Percentiles rank a stretch among this genome's conserved stretches.
These are phyloP conservation scores for Ophioninae sp. DNA, from an alignment of 2,888 invertebrate species.

Conservation along the genomic window DNA sequence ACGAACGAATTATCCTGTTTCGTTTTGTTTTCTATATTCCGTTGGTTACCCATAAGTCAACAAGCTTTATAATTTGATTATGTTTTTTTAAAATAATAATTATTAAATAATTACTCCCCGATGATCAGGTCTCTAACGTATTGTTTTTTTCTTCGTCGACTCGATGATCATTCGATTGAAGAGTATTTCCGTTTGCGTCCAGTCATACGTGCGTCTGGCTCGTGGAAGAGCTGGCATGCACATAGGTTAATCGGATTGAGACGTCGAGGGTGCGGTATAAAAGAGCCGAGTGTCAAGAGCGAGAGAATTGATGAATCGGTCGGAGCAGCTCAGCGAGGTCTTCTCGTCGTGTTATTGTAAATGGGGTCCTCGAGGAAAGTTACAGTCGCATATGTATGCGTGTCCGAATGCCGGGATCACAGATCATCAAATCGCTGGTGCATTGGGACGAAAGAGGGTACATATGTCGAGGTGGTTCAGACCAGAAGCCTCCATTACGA, in stretches of 20 bases:
- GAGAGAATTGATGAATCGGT: conserved; percentile 50
- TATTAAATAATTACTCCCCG: neutral
- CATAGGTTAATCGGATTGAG: conserved; percentile 67
- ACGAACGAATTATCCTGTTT: neutral
- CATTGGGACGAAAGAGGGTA: conserved; percentile 75
- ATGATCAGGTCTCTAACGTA: neutral
- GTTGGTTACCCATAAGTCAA: neutral
- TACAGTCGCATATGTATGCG: neutral
- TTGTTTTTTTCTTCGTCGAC: neutral
- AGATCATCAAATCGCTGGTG: conserved; percentile 77
- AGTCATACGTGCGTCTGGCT: neutral
- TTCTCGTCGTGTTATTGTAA: conserved; percentile 51
- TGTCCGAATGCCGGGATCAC: conserved; percentile 48
- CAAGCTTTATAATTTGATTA: neutral
- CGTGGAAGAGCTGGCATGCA: neutral
- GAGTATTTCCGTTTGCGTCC: neutral
- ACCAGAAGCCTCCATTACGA: conserved; percentile 76
- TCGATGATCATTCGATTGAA: neutral
- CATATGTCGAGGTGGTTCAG: conserved; percentile 75
- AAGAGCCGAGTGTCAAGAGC: conserved; percentile 61
- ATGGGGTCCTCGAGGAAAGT: conserved; percentile 33
- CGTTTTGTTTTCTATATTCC: neutral
- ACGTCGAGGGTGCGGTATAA: conserved; percentile 59
- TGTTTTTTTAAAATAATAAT: neutral
- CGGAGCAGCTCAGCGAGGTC: conserved; percentile 30